phyloP scores from a whole-genome alignment of 2,797 vertebrate genomes.

The Cossypha caffra region DNA sequence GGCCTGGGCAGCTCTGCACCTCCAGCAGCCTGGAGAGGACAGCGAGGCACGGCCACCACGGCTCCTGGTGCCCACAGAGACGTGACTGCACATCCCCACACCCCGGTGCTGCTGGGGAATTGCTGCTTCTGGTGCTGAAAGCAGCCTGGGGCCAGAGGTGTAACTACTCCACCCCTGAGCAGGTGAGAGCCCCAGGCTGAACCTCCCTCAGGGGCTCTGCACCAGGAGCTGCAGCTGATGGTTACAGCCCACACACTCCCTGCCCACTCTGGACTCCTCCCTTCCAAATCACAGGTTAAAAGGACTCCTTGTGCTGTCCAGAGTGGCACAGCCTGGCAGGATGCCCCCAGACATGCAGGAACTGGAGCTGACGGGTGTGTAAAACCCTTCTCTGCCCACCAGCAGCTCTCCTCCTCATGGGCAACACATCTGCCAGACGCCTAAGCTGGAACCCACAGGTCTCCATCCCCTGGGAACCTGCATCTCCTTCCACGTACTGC shows the following conservation, averaged over 20 bases:
- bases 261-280: neutral
- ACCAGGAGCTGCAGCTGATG: neutral
- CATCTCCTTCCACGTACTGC: neutral
- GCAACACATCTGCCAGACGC: neutral
- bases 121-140: rapidly evolving
- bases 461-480: neutral
- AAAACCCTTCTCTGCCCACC: rapidly evolving
- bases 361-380: neutral
- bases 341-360: rapidly evolving
- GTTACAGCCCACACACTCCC: neutral
- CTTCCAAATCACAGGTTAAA: neutral
- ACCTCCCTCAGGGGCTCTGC: neutral
- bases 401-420: rapidly evolving
- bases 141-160: neutral
- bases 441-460: neutral
- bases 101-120: rapidly evolving
- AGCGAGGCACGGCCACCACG: rapidly evolving
- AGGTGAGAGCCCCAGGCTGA: rapidly evolving
- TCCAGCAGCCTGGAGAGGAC: neutral
- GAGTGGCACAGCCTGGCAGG: neutral
- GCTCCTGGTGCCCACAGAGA: neutral
- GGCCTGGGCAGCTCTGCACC: neutral
- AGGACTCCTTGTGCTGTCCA: neutral
- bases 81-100: neutral
- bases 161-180: rapidly evolving